Evolutionary conservation across 2,797 vertebrate genomes (phyloP), one percentile per base, ranked within the genome.

Genomic region (Rhinogobio ventralis): DNA sequence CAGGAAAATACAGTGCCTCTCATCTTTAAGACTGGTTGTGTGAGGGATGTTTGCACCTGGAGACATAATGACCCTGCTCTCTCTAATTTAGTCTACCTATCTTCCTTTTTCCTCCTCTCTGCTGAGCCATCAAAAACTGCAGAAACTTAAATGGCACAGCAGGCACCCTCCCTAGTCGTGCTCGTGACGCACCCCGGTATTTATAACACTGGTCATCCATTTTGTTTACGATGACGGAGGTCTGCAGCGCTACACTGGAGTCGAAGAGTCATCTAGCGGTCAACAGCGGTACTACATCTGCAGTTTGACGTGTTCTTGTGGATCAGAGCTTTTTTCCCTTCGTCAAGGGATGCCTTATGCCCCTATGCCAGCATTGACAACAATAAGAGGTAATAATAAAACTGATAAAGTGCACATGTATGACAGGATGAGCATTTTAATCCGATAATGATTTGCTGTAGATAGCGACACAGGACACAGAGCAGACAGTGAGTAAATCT

Each of bases 191-290:
- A 95, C 92, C 92, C 93, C 92, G 92, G 91, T 93, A 94, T 95
- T 94, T 93, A 93, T 93, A 94, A 95, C 94, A 91, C 92, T 91
- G 92, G 93, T 95, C 95, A 95, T 95, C 95, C 94, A 96, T 95
- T 95, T 95, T 95, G 95, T 95, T 91, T 93, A 90, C 90, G 92
- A 92, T 91, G 94, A 94, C 90, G 91, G 91, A 67, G 75, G 60
- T 45, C 85, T 60, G 77, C 30, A 53, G 86, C 76, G 62, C 60
- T 93, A 93, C 86, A 86, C 87, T 93, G 90, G 91, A 91, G 81
- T 87, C 86, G 91, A 95, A 94, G 95, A 88, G 95, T 90, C 95
- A 94, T 93, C 95, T 90, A 90, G 94, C 94, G 94, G 94, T 28
- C n/a, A 28, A 60, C 79, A 36, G 60, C 1, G 85, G 92, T 91